phyloP scores from a whole-genome alignment of 2,113 vertebrate genomes.

The Oncorhynchus keta region DNA sequence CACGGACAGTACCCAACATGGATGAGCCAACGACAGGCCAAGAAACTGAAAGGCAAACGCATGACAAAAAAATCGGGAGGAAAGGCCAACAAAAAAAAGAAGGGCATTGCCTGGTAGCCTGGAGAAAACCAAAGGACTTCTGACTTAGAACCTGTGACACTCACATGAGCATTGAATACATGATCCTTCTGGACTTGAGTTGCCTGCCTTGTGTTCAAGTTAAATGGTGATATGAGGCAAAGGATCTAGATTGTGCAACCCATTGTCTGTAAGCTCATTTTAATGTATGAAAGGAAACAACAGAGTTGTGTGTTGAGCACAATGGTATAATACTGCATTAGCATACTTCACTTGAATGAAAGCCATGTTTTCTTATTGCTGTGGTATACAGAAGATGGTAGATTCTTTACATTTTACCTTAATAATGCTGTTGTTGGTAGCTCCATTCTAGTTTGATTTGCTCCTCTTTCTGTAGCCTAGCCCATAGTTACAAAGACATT shows the following conservation, averaged over 20 bases:
- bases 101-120: slow-evolving; percentile 84
- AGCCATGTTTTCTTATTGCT: no score
- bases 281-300: not conserved
- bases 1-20: slow-evolving; percentile 91
- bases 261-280: not conserved
- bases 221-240: not conserved
- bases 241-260: not conserved
- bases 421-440: no score
- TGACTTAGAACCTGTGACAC: slow-evolving; percentile 23
- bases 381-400: not conserved
- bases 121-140: not conserved
- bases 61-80: slow-evolving; percentile 69
- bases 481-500: not conserved
- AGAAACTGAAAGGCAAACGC: slow-evolving; percentile 84
- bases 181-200: not conserved
- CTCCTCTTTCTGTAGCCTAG: not conserved
- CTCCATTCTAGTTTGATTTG: not conserved
- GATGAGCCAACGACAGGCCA: slow-evolving; percentile 91
- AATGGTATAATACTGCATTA: no score
- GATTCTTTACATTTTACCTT: no score
- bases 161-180: slow-evolving; percentile 13
- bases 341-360: no score
- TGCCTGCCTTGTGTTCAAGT: not conserved
- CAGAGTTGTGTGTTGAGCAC: not conserved
- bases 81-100: slow-evolving; percentile 77